These are phyloP conservation scores for Nephotettix cincticeps DNA, from an alignment of 1,140 invertebrate genomes.

Conservation along the genomic window DNA sequence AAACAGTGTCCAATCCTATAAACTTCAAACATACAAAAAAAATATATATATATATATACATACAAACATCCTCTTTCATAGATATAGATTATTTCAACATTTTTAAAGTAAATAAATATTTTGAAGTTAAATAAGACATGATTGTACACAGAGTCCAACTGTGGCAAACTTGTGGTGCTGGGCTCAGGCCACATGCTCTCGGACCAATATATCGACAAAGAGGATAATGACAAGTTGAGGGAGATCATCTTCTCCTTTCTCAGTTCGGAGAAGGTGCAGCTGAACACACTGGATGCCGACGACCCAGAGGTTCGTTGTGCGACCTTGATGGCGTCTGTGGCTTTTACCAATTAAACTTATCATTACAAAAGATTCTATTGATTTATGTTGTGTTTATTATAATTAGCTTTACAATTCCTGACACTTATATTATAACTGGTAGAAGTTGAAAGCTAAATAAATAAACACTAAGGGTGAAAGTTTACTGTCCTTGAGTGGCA, in stretches of 20 bases:
- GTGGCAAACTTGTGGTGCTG: slow-evolving; percentile 72
- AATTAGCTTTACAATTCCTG: too few species aligned
- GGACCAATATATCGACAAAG: slow-evolving; percentile 90
- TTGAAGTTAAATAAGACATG: too few species aligned
- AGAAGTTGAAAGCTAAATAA: too few species aligned
- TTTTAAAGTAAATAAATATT: too few species aligned
- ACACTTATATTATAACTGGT: too few species aligned
- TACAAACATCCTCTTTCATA: too few species aligned
- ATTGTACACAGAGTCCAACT: slow-evolving; percentile 31
- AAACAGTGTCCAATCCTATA: too few species aligned
- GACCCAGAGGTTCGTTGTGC: slow-evolving; percentile 77
- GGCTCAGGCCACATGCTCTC: slow-evolving; percentile 77
- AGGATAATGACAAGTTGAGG: slow-evolving; percentile 89
- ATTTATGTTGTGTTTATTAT: not conserved
- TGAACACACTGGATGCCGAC: slow-evolving; percentile 84
- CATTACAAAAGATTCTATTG: not conserved
- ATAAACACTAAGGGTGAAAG: too few species aligned
- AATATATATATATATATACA: too few species aligned
- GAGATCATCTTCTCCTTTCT: slow-evolving; percentile 88
- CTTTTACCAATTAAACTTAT: not conserved
- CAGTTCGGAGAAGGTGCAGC: slow-evolving; percentile 63
- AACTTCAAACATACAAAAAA: too few species aligned
- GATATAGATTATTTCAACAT: too few species aligned
- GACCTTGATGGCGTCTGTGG: not conserved
- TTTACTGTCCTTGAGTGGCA: too few species aligned